phyloP scores from a whole-genome alignment of 2,888 invertebrate species.

The Crossocerus cetratus region DNA sequence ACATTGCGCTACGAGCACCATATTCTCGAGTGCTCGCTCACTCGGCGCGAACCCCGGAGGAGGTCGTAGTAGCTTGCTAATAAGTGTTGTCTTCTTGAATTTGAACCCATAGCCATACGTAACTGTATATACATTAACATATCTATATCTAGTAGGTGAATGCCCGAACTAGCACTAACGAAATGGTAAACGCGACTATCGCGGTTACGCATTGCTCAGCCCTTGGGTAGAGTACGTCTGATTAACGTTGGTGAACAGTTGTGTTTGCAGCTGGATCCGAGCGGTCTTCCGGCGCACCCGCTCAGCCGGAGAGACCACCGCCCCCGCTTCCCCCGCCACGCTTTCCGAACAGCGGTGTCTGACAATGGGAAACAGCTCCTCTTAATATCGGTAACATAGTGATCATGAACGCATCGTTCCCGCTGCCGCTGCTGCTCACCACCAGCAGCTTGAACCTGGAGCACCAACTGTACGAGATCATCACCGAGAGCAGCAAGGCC shows the following conservation, averaged over 20 bases:
- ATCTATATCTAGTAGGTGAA: constrained; percentile 35
- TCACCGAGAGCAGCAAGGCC: constrained; percentile 81
- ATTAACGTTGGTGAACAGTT: constrained; percentile 68
- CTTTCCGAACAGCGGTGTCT: constrained; percentile 88
- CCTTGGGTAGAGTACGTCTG: constrained; percentile 24
- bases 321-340: constrained; percentile 90
- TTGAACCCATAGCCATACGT: constrained; percentile 8
- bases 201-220: constrained; percentile 2
- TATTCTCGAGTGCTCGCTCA: background rate
- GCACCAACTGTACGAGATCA: constrained; percentile 74
- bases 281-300: constrained; percentile 88
- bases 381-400: constrained; percentile 80
- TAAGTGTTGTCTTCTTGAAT: constrained; percentile 36
- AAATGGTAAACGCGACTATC: background rate
- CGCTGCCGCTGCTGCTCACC: constrained; percentile 73
- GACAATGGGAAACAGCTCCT: constrained; percentile 84
- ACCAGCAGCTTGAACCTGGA: constrained; percentile 67
- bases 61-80: constrained; percentile 42
- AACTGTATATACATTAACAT: too few relatives aligned
- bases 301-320: constrained; percentile 86
- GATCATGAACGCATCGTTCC: constrained; percentile 70
- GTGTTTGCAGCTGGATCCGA: constrained; percentile 88
- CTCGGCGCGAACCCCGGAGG: background rate
- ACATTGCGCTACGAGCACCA: background rate
- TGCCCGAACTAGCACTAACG: constrained; percentile 35